Evolutionary conservation across 2,113 vertebrate species (phyloP), one percentile per base, ranked within the genome.

Genomic region (Pollachius pollachius): DNA sequence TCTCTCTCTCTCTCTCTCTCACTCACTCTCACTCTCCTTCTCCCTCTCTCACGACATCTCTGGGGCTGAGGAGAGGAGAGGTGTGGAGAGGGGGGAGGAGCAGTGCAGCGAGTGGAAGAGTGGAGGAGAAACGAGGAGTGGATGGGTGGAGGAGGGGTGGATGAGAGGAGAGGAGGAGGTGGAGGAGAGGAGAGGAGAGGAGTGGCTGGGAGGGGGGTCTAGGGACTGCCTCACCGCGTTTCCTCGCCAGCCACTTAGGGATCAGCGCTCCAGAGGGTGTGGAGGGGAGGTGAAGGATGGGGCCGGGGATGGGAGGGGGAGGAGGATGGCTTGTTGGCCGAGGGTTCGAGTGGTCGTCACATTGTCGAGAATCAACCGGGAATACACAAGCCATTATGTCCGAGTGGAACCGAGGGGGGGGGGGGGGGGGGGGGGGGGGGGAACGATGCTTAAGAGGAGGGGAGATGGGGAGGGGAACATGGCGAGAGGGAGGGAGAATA

Each of bases 311-410:
- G 52, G 52, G 9, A 52, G 16, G 30, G 30, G 3, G 21, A 11
- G 52, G 11, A 54, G 16, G 30, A 0, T 30, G 30, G 30, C 5
- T 30, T 2, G 30, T 30, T 0, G 5, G 30, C 1, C 5, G 30
- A 30, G 30, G 30, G 30, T 30, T 30, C 5, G 2, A 30, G 30
- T 30, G 3, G 30, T 30, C 30, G 30, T 30, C 3, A 30, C 30
- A 30, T 30, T 30, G 4, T 30, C 30, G 5, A 30, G 30, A 30
- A 84, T 90, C 85, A 88, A 82, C 89, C 89, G 89, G 83, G 86
- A 88, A 78, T 78, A 79, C 3, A 5, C 72, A 66, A 63, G 34
- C 74, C 76, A 68, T 82, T 83, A 30, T 4, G 30, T 30, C 30
- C 4, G 30, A 4, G 30, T 30, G 30, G 30, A 30, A 30, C 30